Base-by-base conservation (phyloP, 2,888 invertebrate species). In the Volucella inflata region DNA sequence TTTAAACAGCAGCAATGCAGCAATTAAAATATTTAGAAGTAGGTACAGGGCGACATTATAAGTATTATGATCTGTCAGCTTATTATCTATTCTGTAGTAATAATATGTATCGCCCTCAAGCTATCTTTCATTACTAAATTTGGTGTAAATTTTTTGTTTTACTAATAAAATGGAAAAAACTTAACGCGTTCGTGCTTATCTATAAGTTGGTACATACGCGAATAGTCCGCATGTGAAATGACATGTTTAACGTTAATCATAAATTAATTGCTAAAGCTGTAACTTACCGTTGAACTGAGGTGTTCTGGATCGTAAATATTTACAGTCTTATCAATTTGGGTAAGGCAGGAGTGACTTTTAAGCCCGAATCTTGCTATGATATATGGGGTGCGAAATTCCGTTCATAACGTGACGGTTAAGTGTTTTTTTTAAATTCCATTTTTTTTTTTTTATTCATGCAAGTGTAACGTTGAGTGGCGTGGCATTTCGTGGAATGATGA, bases 281-380 rank as follows among this genome's bases (percentile, higher is more conserved):
- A 80, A 80, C 75, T 75, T 57, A 75, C 16, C 17, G 55, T 14
- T 44, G 67, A 30, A n/a, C 30, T 42, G 74, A 17, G 59, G 46
- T 79, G 67, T 65, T 51, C 74, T 74, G 46, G 55, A 79, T 79
- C 48, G 21, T 80, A 80, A 79, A 84, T 75, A 70, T 42, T 42
- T 51, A 14, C 59, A 14, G 36, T 44, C 59, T 84, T 84, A 84
- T 84, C 84, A 80, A 75, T 80, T 80, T 65, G 80, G 75, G 79
- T 74, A 80, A 74, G 57, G 68, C 64, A 17, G 65, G 67, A 60
- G 51, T 74, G 44, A 71, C 71, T 50, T 59, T 68, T 75, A 67
- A 62, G 57, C 83, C 68, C 21, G 38, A 74, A 74, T 68, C 60
- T 60, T 38, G 44, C 38, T 50, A 30, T 57, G 67, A 83, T 79